Base-by-base conservation (phyloP, 2,113 vertebrate genomes). In the Muscicapa adusta region DNA sequence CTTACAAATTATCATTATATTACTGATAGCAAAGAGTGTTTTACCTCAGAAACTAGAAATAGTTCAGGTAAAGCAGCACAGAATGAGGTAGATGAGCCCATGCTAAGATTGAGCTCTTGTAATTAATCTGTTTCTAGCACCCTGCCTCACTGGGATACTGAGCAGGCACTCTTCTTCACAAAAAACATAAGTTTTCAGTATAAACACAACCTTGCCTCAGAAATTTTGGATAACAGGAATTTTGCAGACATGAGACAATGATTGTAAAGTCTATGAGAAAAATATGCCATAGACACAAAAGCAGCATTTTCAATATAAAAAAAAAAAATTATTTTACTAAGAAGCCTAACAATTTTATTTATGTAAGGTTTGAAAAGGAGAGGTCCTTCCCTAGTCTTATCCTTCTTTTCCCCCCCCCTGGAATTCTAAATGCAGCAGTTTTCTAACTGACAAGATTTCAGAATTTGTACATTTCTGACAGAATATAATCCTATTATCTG, bases 401-500 rank as follows among this genome's bases (percentile, higher is more conserved):
- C 7, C 5, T 67, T 67, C 19, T 9, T 47, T 56, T n/a, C 72
- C 33, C 56, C 12, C 48, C 4, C 25, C 40, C 31, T 23, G 6
- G 53, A 29, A 36, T 67, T 76, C 38, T 54, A 95, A 78, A 73
- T 10, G n/a, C 31, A 76, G 62, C 33, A 66, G 45, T 91, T 91
- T 68, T 48, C 67, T 43, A 94, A 34, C 51, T 66, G 48, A 78
- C 54, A 88, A 65, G 66, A 91, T 72, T 73, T 51, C 61, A 76
- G 56, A 85, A 81, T 62, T 79, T 80, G 51, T 56, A 79, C 68
- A 47, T 86, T 89, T 88, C 56, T 93, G 56, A 83, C 43, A 88
- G 86, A 89, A 86, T 71, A 89, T 85, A 95, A 94, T 92, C 91
- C 78, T 89, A 96, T 95, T 95, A 96, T 96, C 94, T 96, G 79